These are phyloP conservation scores for Silurus aristotelis DNA, from an alignment of 2,797 vertebrate species.

Conservation along the genomic window DNA sequence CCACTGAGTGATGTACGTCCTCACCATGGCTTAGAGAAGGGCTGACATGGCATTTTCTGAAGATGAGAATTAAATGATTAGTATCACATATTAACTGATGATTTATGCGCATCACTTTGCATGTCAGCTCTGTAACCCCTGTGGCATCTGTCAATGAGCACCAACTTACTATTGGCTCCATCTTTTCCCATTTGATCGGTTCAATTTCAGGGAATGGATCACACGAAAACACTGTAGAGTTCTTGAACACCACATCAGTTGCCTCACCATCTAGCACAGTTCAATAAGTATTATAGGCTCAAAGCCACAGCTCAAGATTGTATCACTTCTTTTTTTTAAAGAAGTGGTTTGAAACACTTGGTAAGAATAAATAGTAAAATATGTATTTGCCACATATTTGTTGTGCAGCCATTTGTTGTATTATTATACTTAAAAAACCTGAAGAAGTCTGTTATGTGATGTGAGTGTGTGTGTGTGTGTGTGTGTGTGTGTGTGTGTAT, in stretches of 20 bases:
- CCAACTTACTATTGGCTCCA: background rate
- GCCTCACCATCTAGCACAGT: background rate
- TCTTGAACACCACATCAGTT: background rate
- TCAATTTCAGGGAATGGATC: background rate
- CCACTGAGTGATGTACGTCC: background rate
- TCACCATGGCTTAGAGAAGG: background rate
- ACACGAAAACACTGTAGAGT: background rate
- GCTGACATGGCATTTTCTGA: background rate
- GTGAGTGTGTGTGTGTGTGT: conserved; percentile 5
- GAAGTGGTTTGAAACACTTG: background rate
- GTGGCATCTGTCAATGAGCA: background rate
- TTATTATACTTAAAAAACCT: background rate
- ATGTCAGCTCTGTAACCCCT: background rate
- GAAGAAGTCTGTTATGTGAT: background rate
- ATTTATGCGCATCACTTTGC: background rate
- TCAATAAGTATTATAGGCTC: background rate
- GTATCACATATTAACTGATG: too few species aligned
- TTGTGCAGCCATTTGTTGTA: conserved; percentile 10
- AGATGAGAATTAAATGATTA: too few species aligned
- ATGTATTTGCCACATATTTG: background rate
- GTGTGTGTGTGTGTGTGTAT: conserved; percentile 24
- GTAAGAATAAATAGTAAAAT: background rate
- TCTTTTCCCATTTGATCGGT: background rate
- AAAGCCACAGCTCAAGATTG: background rate
- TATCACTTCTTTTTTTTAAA: background rate